These are phyloP conservation scores for Erpetoichthys calabaricus DNA, from an alignment of 2,797 vertebrate species.

Conservation along the genomic window DNA sequence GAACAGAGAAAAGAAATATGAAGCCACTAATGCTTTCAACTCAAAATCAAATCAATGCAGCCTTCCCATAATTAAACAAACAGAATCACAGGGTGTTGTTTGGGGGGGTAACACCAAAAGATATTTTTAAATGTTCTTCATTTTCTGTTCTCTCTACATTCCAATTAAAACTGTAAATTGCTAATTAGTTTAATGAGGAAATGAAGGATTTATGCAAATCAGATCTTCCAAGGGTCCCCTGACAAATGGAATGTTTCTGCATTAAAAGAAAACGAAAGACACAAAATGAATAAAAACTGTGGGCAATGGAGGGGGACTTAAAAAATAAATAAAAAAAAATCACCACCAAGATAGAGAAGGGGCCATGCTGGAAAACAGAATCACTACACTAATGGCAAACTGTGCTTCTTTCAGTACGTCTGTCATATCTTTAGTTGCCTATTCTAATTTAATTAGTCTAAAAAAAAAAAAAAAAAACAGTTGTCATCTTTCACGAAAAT, in stretches of 20 bases:
- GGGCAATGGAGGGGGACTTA: conserved; percentile 43
- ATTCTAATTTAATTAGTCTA: no score
- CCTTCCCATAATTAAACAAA: not conserved
- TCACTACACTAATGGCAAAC: no score
- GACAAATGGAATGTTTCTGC: conserved; percentile 63
- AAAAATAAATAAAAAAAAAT: conserved; percentile 1
- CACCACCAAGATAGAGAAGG: no score
- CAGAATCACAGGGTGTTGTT: not conserved
- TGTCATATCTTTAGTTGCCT: no score
- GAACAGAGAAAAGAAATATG: not conserved
- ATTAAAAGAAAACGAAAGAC: conserved; percentile 40
- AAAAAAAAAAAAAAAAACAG: no score
- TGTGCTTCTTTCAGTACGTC: no score
- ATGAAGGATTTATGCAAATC: conserved; percentile 64
- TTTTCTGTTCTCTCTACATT: conserved; percentile 52
- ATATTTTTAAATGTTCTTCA: conserved; percentile 53
- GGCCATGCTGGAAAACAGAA: no score
- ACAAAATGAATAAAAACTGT: conserved; percentile 26
- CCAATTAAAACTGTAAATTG: conserved; percentile 72
- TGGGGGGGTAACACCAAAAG: conserved; percentile 28
- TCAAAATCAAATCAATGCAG: conserved; percentile 4
- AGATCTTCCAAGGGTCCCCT: conserved; percentile 61
- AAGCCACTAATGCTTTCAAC: conserved; percentile 7
- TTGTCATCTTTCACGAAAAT: no score
- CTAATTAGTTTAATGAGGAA: conserved; percentile 66